phyloP scores from a whole-genome alignment of 37 sponge, comb jelly and placozoan species.

The Lycopodina hypogea region DNA sequence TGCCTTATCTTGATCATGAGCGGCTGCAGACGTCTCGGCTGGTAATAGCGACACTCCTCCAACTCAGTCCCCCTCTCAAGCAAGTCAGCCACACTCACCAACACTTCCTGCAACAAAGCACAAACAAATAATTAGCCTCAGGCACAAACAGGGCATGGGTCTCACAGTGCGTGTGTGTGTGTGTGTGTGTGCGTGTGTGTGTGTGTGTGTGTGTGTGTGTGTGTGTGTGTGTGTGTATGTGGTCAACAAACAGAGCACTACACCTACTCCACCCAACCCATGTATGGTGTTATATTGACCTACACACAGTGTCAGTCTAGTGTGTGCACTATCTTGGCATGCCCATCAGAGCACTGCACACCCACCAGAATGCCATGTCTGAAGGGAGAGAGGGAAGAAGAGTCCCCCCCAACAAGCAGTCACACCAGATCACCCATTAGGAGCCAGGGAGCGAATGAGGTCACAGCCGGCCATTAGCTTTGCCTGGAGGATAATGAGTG shows the following conservation, averaged over 20 bases:
- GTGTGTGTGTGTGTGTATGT: constrained; percentile 21
- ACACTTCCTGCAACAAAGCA: constrained; percentile 38
- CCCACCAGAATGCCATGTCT: too few relatives aligned
- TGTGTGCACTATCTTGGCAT: too few relatives aligned
- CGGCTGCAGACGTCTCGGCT: constrained; percentile 8
- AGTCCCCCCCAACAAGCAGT: too few relatives aligned
- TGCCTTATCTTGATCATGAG: constrained; percentile 42
- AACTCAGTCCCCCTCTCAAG: constrained; percentile 31
- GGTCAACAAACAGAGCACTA: not conserved
- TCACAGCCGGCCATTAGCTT: too few relatives aligned
- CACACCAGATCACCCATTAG: too few relatives aligned
- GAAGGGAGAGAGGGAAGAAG: too few relatives aligned
- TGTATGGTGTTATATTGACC: too few relatives aligned
- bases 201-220: constrained; percentile 14
- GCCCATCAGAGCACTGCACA: too few relatives aligned
- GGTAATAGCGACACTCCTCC: constrained; percentile 4
- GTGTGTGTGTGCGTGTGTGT: constrained; percentile 8
- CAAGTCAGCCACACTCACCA: constrained; percentile 7
- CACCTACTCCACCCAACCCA: too few relatives aligned
- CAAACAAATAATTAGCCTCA: not conserved
- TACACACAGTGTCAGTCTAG: too few relatives aligned
- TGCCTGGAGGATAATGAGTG: too few relatives aligned
- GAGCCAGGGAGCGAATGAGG: too few relatives aligned
- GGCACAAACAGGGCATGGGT: not conserved
- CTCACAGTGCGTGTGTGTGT: not conserved